phyloP scores from a whole-genome alignment of 2,888 invertebrate genomes.

The Hyposoter dolosus region DNA sequence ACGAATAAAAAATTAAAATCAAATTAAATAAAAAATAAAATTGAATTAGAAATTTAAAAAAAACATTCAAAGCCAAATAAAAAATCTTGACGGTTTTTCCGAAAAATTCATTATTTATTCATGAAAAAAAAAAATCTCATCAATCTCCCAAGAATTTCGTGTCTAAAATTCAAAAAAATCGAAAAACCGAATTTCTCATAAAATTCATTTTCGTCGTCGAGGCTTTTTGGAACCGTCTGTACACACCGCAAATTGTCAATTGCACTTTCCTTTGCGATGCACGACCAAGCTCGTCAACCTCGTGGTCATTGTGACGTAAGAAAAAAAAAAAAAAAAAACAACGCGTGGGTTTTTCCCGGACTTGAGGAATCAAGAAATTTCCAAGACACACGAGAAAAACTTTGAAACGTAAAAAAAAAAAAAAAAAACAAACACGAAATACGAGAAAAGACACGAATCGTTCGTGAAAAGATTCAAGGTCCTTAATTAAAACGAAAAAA shows the following conservation, averaged over 20 bases:
- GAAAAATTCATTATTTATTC: too few relatives aligned
- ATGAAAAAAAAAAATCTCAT: too few relatives aligned
- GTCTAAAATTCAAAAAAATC: too few relatives aligned
- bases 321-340: neutral
- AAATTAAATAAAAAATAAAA: too few relatives aligned
- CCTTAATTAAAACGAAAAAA: neutral
- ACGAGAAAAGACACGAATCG: neutral
- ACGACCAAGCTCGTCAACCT: neutral
- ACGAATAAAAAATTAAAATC: too few relatives aligned
- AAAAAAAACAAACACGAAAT: too few relatives aligned
- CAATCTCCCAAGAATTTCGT: too few relatives aligned
- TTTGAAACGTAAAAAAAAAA: neutral
- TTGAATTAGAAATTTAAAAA: too few relatives aligned
- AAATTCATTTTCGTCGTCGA: neutral
- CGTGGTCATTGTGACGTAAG: neutral
- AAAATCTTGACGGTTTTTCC: too few relatives aligned
- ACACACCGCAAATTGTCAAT: neutral
- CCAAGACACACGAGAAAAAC: neutral
- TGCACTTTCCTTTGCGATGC: neutral
- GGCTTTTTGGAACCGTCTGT: neutral
- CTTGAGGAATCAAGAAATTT: neutral
- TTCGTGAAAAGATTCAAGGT: neutral
- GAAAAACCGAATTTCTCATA: too few relatives aligned
- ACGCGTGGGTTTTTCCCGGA: neutral
- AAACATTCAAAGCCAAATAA: too few relatives aligned